Percentiles rank a stretch among this genome's conserved stretches.
phyloP scores from a whole-genome alignment of 1,140 invertebrate genomes.

The Mizuhopecten yessoensis region DNA sequence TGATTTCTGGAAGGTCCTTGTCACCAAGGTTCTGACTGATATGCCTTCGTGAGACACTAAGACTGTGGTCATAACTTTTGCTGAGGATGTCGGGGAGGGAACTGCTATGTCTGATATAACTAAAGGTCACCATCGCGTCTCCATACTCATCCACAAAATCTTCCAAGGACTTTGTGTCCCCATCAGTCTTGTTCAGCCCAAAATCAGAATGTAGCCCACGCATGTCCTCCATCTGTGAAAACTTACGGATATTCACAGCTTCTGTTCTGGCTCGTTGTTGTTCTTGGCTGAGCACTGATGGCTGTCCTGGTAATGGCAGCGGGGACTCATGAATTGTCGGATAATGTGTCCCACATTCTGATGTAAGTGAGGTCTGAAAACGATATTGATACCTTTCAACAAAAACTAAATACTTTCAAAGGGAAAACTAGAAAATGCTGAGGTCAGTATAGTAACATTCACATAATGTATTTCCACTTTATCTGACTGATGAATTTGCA shows the following conservation, averaged over 20 bases:
- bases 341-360: not conserved
- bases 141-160: slow-evolving; percentile 53
- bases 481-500: too few species aligned
- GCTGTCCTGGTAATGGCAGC: not conserved
- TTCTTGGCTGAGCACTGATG: not conserved
- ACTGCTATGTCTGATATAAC: slow-evolving; percentile 63
- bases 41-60: slow-evolving; percentile 47
- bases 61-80: slow-evolving; percentile 62
- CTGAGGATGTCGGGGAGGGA: slow-evolving; percentile 65
- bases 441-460: too few species aligned
- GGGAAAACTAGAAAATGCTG: too few species aligned
- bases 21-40: not conserved
- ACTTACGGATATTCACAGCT: not conserved
- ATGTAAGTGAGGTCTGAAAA: not conserved
- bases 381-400: too few species aligned
- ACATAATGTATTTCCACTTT: too few species aligned
- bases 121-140: slow-evolving; percentile 58
- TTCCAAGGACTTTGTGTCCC: slow-evolving; percentile 48
- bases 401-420: too few species aligned
- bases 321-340: not conserved
- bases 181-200: not conserved
- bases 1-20: not conserved
- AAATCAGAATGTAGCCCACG: not conserved
- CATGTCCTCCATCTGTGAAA: not conserved
- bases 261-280: not conserved